Evolutionary conservation across 1,140 invertebrate genomes (phyloP), one percentile per base, ranked within the genome.

Genomic region (Zeugodacus cucurbitae): DNA sequence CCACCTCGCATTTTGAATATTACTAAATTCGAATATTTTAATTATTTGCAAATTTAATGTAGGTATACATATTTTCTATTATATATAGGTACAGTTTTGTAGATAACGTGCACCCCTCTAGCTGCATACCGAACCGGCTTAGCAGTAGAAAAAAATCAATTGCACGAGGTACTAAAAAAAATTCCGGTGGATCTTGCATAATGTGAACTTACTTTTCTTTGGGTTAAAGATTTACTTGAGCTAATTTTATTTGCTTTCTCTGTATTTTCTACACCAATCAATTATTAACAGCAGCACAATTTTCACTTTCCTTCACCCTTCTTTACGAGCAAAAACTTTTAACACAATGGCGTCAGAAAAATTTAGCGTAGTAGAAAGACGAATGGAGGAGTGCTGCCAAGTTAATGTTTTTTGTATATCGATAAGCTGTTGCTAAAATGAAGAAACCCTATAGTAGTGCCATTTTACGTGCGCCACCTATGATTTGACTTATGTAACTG

Each of bases 1-100:
- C 91, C 89, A 89, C 91, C 91, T 86, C 91, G 91, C 91, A 92
- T 92, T 87, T 90, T 90, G 22, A 26, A 44, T 22, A n/a, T 4
- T 5, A 37, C 58, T 48, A 67, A 41, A 64, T 34, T 67, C 11
- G 8, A 34, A 86, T 37, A 22, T 87, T 64, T 44, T n/a, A 14
- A 32, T 54, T 26, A 11, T 85, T 85, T 54, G 41, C 10, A 48
- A 85, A 85, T 85, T 62, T 26, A n/a, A 58, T 87, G 57, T 41
- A 59, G 59, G 22, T 41, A 74, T 37, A 74, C 62, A 29, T 26
- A 37, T 37, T 10, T 29, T 82, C 10, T 48, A 44, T 48, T 41
- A 29, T 37, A n/a, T 48, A 48, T 82, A 41, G 26, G 74, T 82
- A 82, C 74, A 82, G 74, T 82, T 82, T 48, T 5, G 26, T 26